phyloP scores from a whole-genome alignment of 2,888 invertebrate species.

The Nowickia ferox region DNA sequence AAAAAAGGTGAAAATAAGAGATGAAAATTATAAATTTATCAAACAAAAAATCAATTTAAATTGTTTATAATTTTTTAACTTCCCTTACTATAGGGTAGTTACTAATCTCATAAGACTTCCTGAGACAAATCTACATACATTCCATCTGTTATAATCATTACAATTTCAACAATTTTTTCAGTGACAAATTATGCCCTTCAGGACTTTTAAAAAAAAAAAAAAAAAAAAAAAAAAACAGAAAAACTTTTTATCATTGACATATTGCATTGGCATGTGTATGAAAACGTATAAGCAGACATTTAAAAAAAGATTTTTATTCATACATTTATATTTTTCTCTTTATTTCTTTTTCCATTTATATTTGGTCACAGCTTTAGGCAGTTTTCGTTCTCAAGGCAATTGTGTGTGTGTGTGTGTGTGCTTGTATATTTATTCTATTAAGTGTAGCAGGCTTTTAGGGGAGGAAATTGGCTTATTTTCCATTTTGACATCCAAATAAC shows the following conservation, averaged over 20 bases:
- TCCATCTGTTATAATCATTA: not conserved
- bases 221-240: too few relatives aligned
- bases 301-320: conserved; percentile 37
- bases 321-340: not conserved
- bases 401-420: not conserved
- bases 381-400: not conserved
- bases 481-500: conserved; percentile 41
- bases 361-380: conserved; percentile 45
- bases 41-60: not conserved
- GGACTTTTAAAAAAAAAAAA: conserved; percentile 31
- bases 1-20: not conserved
- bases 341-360: conserved; percentile 13
- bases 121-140: not conserved
- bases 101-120: not conserved
- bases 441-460: not conserved
- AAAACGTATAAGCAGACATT: not conserved
- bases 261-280: conserved; percentile 33
- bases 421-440: not conserved
- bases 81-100: not conserved
- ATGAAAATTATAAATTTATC: not conserved
- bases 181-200: conserved; percentile 28
- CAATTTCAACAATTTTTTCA: conserved; percentile 10
- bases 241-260: conserved; percentile 52
- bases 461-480: conserved; percentile 31
- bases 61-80: too few relatives aligned